Base-by-base conservation (phyloP, 1,140 invertebrate genomes). In the Yoshiicerus persimilis region DNA sequence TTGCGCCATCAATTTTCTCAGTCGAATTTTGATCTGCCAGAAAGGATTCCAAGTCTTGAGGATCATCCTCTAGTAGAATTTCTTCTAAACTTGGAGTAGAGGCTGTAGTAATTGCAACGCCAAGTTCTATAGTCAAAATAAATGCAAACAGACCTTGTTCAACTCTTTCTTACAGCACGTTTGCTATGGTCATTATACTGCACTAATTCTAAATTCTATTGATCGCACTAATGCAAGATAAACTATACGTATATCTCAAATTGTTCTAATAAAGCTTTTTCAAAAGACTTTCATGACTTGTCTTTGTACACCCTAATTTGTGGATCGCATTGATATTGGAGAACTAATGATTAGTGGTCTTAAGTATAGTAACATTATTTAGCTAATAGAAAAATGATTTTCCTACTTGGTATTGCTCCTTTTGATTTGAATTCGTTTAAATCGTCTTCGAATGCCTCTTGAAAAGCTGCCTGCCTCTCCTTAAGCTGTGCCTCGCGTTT, bases 381-480 rank as follows among this genome's bases (percentile, higher is more conserved):
- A 20, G 10, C n/a, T n/a, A 2, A 41, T 41, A 77, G 4, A 30
- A 5, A 77, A 11, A 87, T 41, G 11, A 38, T 34, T 32, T 66
- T 92, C 93, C 93, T 93, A 95, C 95, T 94, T 90, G 94, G 94
- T 86, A 95, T 93, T n/a, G 92, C 93, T 88, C 95, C 95, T 86
- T 94, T 93, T 87, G 92, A 93, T 92, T 95, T 95, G 89, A 94
- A 96, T 87, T 94, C 93, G 86, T 95, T 92, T 62, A 96, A 88
- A 91, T 96, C 95, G 91, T 94, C 93, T 92, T 94, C 93, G 92
- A 96, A 96, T n/a, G 94, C 95, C 91, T 95, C 94, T 87, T 94
- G 94, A 91, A 95, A 96, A 0, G 94, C 94, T 91, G 94, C 93
- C 91, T 95, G 95, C 88, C 95, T 92, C 91, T 96, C 95, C 90